Evolutionary conservation across 2,113 vertebrate genomes (phyloP), one percentile per base, ranked within the genome.

Genomic region (Gadus macrocephalus): DNA sequence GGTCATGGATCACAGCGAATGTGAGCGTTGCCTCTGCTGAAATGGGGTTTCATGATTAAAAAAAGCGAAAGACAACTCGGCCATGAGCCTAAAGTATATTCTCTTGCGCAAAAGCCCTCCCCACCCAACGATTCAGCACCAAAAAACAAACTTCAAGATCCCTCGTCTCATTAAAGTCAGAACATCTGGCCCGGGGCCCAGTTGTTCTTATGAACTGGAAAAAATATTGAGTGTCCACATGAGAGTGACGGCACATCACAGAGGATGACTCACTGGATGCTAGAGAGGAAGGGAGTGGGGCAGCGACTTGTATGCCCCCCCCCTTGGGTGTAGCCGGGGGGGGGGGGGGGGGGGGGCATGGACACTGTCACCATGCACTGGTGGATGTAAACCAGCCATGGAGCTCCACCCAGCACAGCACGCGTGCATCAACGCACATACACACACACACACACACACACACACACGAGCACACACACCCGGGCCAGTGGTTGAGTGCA

Each of bases 121-220:
- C 15, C 55, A 58, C 49, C 11, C 20, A n/a, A 42, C 28, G 31
- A 17, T 17, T 27, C 35, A 53, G 60, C 2, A 68, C 31, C 2
- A 72, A 49, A 55, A 71, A 58, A 76, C 53, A 60, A 62, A 49
- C 62, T 78, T 58, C 64, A 68, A 75, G 78, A 86, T 85, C 55
- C 76, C 82, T 88, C 83, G 75, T 73, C 78, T 84, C 82, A 85
- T 87, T 86, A 86, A 87, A 90, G 82, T 78, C 82, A 74, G 85
- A 84, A 88, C 87, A 88, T 87, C 83, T 90, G 89, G 88, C 85
- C 17, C 58, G 71, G 78, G 76, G 82, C 87, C 89, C 88, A 82
- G 89, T 82, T 88, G 86, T 82, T 78, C 82, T 88, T 81, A 77
- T 82, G 82, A 81, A 75, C 82, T 89, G 89, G 89, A 89, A 89